Percentiles rank a stretch among this genome's conserved stretches.
These are phyloP conservation scores for Anser cygnoides DNA, from an alignment of 2,113 vertebrate genomes.

Conservation along the genomic window DNA sequence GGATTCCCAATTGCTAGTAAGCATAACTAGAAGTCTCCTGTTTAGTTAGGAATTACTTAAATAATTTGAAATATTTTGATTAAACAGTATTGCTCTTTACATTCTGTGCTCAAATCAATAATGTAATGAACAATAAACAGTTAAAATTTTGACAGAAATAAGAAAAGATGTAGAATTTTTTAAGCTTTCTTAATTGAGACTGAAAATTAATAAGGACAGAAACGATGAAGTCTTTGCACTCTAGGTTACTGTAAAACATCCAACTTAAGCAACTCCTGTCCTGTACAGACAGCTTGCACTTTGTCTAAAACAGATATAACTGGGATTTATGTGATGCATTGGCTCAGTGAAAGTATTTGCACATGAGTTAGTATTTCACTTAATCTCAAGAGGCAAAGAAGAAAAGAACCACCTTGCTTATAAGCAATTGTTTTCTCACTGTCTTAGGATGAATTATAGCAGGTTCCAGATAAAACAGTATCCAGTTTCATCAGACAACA, in stretches of 20 bases:
- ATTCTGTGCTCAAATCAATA: background rate
- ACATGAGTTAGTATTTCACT: constrained; percentile 32
- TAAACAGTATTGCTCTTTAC: background rate
- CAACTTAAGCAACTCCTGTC: background rate
- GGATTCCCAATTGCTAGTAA: background rate
- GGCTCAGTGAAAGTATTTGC: constrained; percentile 37
- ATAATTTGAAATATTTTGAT: background rate
- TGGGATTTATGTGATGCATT: constrained; percentile 26
- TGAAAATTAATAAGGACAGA: constrained; percentile 8
- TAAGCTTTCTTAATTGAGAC: background rate
- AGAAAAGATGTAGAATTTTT: background rate
- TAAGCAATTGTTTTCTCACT: constrained; percentile 8
- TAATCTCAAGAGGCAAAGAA: constrained; percentile 37
- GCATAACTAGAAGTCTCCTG: background rate
- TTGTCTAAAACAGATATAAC: constrained; percentile 50
- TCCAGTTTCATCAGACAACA: constrained; percentile 12
- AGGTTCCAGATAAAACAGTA: constrained; percentile 13
- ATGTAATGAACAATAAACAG: background rate
- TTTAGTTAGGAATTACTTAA: background rate
- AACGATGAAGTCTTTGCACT: background rate
- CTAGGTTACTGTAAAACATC: constrained; percentile 1
- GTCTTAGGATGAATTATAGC: constrained; percentile 4
- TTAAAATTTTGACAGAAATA: background rate
- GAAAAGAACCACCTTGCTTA: background rate
- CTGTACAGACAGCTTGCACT: constrained; percentile 15